Evolutionary conservation across 1,140 invertebrate genomes (phyloP), one percentile per base, ranked within the genome.

Genomic region (Diabrotica undecimpunctata): DNA sequence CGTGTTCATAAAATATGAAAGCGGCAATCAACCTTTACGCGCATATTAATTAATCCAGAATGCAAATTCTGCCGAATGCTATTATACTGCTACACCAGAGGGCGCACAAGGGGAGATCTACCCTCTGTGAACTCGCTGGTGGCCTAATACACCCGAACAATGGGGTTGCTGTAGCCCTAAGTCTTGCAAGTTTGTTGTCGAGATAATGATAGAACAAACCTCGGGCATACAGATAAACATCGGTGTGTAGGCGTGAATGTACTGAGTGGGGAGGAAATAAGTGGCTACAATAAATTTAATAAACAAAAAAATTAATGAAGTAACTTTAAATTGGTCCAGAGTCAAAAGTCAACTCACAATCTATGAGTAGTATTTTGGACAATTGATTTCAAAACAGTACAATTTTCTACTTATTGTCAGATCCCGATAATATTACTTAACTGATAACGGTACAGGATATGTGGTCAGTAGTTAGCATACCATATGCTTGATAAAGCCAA

Each of bases 111-210:
- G 69, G 72, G 74, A 66, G 70, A 67, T 60, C 58, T 52, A 72
- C 70, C 69, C 72, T 69, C 68, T 74, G 72, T 73, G 74, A 75
- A 75, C 72, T 67, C 67, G 63, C 74, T 75, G 74, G 74, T 75
- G 74, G 73, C 68, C 68, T 72, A 73, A 74, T 73, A 74, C 67
- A 64, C 64, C 61, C 59, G 68, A 59, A 52, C 73, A 71, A 74
- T 72, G 71, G 62, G 71, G 72, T 72, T 71, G 67, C 46, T 52
- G 64, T 65, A 68, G 64, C 51, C 37, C 64, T 65, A 69, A 71
- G 68, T 69, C 70, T 67, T 67, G 66, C 61, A 64, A 68, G 70
- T 66, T 74, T 74, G 72, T 72, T 55, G 54, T 36, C 7, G 54
- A 55, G 54, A 55, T 36, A 55, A 55, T 55, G 54, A 36, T 9